These are phyloP conservation scores for Phaedon cochleariae DNA, from an alignment of 2,888 invertebrate genomes.

Conservation along the genomic window DNA sequence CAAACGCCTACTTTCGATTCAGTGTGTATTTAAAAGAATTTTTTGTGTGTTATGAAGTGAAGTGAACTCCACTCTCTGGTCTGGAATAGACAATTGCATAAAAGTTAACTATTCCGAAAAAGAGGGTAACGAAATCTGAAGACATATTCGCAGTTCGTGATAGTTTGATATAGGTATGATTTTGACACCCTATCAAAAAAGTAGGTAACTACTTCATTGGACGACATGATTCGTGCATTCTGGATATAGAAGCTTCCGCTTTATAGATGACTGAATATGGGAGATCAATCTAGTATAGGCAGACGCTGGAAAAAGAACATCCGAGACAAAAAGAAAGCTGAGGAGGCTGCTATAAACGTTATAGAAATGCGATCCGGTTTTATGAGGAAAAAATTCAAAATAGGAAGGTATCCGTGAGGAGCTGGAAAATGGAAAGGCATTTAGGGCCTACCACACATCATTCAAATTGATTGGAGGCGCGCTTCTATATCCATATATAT, in stretches of 20 bases:
- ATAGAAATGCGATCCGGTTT: neutral
- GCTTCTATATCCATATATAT: neutral
- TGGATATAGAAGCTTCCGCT: neutral
- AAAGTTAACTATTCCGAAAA: too few species aligned
- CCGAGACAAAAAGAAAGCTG: neutral
- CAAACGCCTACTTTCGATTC: too few species aligned
- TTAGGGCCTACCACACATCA: neutral
- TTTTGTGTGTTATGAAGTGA: too few species aligned
- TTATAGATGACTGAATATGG: neutral
- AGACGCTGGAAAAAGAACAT: neutral
- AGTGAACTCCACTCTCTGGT: too few species aligned
- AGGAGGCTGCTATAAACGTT: neutral
- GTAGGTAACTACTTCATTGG: neutral
- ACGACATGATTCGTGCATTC: neutral
- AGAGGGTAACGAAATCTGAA: too few species aligned
- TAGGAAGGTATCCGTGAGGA: neutral
- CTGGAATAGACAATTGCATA: too few species aligned
- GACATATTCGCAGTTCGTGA: too few species aligned
- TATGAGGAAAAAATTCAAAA: neutral
- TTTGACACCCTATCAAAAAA: too few species aligned
- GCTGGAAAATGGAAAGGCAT: neutral
- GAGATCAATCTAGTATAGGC: neutral
- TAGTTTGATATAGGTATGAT: too few species aligned
- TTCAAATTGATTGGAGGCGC: neutral
- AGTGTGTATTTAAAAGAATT: too few species aligned